These are phyloP conservation scores for Tetragnatha montana DNA, from an alignment of 2,888 invertebrate species.

Conservation along the genomic window DNA sequence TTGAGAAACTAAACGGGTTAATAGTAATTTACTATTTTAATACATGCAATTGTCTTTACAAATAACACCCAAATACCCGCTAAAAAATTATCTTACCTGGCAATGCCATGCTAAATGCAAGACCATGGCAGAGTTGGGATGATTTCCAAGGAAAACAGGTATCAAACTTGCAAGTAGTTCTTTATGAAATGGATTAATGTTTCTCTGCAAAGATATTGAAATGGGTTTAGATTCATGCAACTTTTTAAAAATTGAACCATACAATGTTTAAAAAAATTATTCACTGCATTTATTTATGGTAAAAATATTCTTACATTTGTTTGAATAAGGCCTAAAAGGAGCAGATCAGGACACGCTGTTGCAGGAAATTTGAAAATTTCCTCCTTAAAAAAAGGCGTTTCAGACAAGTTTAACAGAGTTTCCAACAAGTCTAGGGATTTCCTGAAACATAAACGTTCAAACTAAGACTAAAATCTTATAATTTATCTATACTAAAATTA, in stretches of 20 bases:
- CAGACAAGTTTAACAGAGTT: constrained; percentile 88
- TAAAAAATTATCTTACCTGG: constrained; percentile 76
- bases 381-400: constrained; percentile 87
- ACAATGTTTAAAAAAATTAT: constrained; percentile 5
- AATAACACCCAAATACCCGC: neutral
- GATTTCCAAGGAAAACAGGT: constrained; percentile 94
- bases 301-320: constrained; percentile 83
- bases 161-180: constrained; percentile 91
- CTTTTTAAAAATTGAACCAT: neutral
- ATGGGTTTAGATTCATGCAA: neutral
- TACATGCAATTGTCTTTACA: too few species aligned
- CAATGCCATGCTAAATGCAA: constrained; percentile 97
- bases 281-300: neutral
- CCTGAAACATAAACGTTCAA: constrained; percentile 75
- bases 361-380: constrained; percentile 94
- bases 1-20: too few species aligned
- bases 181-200: constrained; percentile 80
- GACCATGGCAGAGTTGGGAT: constrained; percentile 97
- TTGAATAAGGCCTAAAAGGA: constrained; percentile 91
- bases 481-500: neutral
- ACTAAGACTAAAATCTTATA: neutral
- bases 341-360: constrained; percentile 94
- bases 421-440: constrained; percentile 94
- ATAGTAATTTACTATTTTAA: too few species aligned
- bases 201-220: constrained; percentile 73